Percentiles rank a stretch among this genome's conserved stretches.
Conservation (phyloP, 2,888 invertebrate species). For the Dicranocentrus wangi region DNA sequence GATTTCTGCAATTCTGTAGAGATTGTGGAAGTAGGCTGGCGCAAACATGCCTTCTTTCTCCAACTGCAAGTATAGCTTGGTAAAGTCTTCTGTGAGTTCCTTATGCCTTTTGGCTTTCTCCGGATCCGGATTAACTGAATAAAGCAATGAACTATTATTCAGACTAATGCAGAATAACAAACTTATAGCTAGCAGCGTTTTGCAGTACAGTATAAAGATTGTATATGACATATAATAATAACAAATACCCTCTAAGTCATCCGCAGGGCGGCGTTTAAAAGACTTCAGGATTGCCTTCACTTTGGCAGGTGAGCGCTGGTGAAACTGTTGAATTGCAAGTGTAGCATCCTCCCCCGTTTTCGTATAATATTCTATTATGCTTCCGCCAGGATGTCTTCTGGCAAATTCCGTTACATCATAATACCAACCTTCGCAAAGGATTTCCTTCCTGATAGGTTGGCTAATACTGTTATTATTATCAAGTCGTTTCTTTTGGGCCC, state of each 20-base stretch:
- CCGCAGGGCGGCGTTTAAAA: constrained; percentile 65
- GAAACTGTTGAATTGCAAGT: constrained; percentile 69
- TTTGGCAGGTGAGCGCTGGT: constrained; percentile 66
- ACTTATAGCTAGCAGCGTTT: neutral
- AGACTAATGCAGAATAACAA: neutral
- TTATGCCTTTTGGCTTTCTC: constrained; percentile 63
- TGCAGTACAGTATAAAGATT: no score
- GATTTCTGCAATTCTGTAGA: constrained; percentile 64
- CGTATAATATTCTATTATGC: constrained; percentile 70
- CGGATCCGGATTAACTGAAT: constrained; percentile 47
- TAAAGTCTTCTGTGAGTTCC: constrained; percentile 69
- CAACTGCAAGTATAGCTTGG: constrained; percentile 67
- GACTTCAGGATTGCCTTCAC: constrained; percentile 63
- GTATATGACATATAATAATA: neutral
- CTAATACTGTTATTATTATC: constrained; percentile 12
- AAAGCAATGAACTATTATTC: neutral
- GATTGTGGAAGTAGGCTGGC: constrained; percentile 63
- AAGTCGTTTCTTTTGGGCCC: neutral
- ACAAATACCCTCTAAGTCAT: constrained; percentile 59
- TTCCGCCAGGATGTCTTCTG: constrained; percentile 68
- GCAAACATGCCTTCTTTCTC: constrained; percentile 69
- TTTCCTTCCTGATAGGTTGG: constrained; percentile 59
- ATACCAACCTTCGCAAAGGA: constrained; percentile 69
- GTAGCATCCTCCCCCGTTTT: constrained; percentile 70
- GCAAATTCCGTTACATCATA: constrained; percentile 68